Percentiles rank a stretch among this genome's conserved stretches.
phyloP scores from a whole-genome alignment of 2,888 invertebrate species.

The Stegophylla sp. region DNA sequence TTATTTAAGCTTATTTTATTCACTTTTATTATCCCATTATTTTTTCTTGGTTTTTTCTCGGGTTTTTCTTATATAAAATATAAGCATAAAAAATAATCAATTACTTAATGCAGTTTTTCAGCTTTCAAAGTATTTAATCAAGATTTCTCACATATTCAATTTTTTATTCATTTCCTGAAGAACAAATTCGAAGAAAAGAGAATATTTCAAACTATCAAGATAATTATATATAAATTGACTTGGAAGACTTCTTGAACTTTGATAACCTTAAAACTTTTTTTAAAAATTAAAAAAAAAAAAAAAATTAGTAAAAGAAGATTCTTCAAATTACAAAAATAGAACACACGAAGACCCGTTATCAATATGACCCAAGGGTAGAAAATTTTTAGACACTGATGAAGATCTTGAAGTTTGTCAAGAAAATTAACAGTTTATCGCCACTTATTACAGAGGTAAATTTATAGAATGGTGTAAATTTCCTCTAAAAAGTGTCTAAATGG shows the following conservation, averaged over 20 bases:
- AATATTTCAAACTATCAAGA: conserved; percentile 57
- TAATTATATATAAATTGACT: conserved; percentile 55
- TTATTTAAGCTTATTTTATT: conserved; percentile 37
- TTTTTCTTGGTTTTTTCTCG: conserved; percentile 41
- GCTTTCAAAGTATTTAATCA: conserved; percentile 57
- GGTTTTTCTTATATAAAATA: conserved; percentile 41
- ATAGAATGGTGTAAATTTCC: conserved; percentile 57
- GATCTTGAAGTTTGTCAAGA: conserved; percentile 59
- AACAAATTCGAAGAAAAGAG: conserved; percentile 56
- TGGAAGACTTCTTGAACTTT: conserved; percentile 56
- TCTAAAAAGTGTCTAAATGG: conserved; percentile 45
- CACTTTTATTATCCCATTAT: conserved; percentile 48
- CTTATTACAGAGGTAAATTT: conserved; percentile 58
- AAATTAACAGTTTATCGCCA: conserved; percentile 57
- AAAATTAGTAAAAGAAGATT: conserved; percentile 50
- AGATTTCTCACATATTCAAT: conserved; percentile 59
- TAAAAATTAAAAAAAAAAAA: conserved; percentile 20
- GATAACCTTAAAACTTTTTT: conserved; percentile 48
- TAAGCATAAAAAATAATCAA: conserved; percentile 51
- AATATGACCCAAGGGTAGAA: conserved; percentile 56
- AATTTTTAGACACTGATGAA: conserved; percentile 58
- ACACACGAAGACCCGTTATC: conserved; percentile 52
- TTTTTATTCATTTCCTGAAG: conserved; percentile 59
- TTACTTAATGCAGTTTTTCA: conserved; percentile 59
- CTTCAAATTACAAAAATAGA: conserved; percentile 53